These are phyloP conservation scores for Clarias platycephalus DNA, from an alignment of 2,797 vertebrate genomes.

Conservation along the genomic window DNA sequence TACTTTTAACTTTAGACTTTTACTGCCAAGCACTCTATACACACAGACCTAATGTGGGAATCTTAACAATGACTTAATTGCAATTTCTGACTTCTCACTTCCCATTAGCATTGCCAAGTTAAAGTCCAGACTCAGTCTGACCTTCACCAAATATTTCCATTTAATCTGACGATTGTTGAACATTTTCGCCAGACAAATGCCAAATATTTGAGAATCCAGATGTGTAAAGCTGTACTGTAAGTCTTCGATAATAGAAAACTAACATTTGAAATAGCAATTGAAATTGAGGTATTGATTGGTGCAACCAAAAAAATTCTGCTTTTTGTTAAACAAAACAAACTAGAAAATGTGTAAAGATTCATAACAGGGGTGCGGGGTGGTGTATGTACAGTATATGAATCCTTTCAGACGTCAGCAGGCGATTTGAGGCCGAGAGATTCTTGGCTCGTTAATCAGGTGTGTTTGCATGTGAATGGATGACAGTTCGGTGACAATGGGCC, in stretches of 20 bases:
- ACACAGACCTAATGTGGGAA: no score
- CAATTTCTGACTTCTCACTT: not conserved
- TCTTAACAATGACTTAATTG: not conserved
- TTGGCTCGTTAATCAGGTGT: constrained; percentile 33
- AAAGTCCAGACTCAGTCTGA: not conserved
- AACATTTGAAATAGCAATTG: no score
- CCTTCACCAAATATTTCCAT: not conserved
- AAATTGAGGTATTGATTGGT: not conserved
- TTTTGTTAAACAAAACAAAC: not conserved
- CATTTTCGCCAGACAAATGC: not conserved
- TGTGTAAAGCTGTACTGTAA: not conserved
- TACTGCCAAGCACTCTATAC: no score
- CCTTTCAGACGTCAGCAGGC: constrained; percentile 31
- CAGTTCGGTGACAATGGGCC: constrained; percentile 44
- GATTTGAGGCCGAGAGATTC: constrained; percentile 18
- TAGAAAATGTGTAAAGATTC: not conserved
- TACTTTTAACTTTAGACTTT: no score
- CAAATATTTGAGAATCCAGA: not conserved
- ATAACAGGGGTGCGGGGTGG: not conserved
- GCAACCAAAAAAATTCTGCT: not conserved
- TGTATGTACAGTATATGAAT: not conserved
- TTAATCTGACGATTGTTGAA: not conserved
- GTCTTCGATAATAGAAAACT: not conserved
- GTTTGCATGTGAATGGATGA: constrained; percentile 43
- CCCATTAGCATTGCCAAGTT: not conserved